Conservation (phyloP, 2,113 vertebrate species). For the Brachyhypopomus occidentalis region DNA sequence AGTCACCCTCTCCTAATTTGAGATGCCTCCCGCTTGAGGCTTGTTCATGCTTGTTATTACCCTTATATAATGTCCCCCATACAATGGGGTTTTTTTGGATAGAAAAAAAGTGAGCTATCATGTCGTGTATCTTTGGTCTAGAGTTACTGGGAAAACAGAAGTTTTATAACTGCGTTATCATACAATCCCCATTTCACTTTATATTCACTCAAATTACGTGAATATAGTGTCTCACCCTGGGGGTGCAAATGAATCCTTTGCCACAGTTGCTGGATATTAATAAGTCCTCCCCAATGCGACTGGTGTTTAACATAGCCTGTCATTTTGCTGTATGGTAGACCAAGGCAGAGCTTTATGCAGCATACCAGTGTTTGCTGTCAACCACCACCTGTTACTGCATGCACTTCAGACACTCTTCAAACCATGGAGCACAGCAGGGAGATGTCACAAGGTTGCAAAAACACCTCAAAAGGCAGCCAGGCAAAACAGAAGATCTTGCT, state of each 20-base stretch:
- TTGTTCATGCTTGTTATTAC: too few relatives aligned
- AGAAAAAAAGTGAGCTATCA: too few relatives aligned
- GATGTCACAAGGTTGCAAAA: constrained; percentile 40
- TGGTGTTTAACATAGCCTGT: constrained; percentile 16
- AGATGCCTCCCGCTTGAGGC: neutral
- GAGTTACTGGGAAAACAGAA: neutral
- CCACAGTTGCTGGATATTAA: neutral
- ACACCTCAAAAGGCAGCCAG: constrained; percentile 50
- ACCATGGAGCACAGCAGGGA: constrained; percentile 42
- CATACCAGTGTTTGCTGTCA: constrained; percentile 58
- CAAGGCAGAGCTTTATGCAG: constrained; percentile 51
- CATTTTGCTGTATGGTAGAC: constrained; percentile 32
- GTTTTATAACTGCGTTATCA: neutral
- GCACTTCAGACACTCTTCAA: constrained; percentile 49
- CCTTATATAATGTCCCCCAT: too few relatives aligned
- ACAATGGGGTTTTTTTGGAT: too few relatives aligned
- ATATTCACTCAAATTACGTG: neutral
- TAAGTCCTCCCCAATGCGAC: constrained; percentile 2
- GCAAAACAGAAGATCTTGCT: constrained; percentile 38
- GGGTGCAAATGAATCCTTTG: neutral
- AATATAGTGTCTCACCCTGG: neutral
- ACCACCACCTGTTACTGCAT: constrained; percentile 62
- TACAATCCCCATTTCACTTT: neutral
- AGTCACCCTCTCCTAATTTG: neutral
- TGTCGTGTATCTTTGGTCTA: too few relatives aligned